phyloP scores from a whole-genome alignment of 2,888 invertebrate species.

The Pinctada fucata region DNA sequence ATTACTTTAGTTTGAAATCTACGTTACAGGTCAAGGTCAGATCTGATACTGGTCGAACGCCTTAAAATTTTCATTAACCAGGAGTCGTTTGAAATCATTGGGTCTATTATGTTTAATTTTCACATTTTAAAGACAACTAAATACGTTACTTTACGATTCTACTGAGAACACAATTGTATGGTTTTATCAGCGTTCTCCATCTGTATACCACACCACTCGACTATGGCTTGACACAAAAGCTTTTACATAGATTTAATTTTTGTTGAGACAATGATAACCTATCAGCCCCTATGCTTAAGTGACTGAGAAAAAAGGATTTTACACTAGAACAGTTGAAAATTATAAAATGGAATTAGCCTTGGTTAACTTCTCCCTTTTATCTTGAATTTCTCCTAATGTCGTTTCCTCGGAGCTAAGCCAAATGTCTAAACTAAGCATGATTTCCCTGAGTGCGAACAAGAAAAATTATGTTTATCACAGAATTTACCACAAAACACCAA shows the following conservation, averaged over 20 bases:
- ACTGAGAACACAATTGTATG: neutral
- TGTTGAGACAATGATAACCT: neutral
- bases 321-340: neutral
- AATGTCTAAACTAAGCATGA: neutral
- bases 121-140: neutral
- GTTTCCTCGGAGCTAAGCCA: neutral
- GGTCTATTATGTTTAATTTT: neutral
- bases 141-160: neutral
- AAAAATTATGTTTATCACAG: no score
- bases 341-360: neutral
- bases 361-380: slow-evolving; percentile 1
- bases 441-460: no score
- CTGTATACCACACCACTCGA: neutral
- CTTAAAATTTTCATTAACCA: neutral
- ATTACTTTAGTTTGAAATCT: no score
- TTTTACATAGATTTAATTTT: slow-evolving; percentile 2
- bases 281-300: neutral
- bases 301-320: neutral
- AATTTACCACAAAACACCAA: no score
- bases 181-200: neutral
- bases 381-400: neutral
- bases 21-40: no score
- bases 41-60: neutral
- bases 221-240: neutral
- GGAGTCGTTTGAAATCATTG: neutral